A percentile compares a stretch with the other conserved stretches of the same genome.
phyloP scores from a whole-genome alignment of 1,140 invertebrate species.

The Drosophila busckii region DNA sequence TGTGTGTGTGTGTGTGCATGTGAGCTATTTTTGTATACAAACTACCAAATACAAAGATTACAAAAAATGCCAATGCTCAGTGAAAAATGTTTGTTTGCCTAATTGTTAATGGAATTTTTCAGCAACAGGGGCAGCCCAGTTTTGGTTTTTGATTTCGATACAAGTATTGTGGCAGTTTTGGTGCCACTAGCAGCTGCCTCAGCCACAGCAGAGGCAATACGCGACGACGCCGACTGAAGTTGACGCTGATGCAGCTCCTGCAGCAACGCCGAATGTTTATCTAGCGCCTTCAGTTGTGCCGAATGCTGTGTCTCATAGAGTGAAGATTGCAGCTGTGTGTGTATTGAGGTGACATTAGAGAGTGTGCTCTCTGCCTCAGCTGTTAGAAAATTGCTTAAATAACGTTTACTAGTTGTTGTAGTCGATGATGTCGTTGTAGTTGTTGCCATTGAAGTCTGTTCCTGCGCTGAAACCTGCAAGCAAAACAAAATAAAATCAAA shows the following conservation, averaged over 20 bases:
- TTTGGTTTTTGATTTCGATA: slow-evolving; percentile 79
- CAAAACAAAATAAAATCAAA: background rate
- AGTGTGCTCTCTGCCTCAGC: slow-evolving; percentile 76
- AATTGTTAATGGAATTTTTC: slow-evolving; percentile 79
- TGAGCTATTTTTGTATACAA: slow-evolving; percentile 49
- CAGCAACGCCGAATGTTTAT: slow-evolving; percentile 64
- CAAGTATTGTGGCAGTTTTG: slow-evolving; percentile 78
- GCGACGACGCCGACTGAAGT: slow-evolving; percentile 43
- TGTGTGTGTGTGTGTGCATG: background rate
- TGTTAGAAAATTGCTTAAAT: slow-evolving; percentile 69
- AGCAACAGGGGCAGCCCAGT: slow-evolving; percentile 78
- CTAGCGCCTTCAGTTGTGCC: slow-evolving; percentile 58
- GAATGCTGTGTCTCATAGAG: slow-evolving; percentile 66
- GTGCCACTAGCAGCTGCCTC: slow-evolving; percentile 48
- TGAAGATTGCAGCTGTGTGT: slow-evolving; percentile 76
- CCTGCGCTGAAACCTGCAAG: slow-evolving; percentile 67
- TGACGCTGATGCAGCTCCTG: slow-evolving; percentile 73
- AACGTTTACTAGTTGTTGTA: slow-evolving; percentile 66
- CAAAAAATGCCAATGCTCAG: slow-evolving; percentile 51
- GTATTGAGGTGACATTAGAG: slow-evolving; percentile 77
- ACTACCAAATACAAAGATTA: slow-evolving; percentile 70
- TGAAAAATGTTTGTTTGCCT: slow-evolving; percentile 41
- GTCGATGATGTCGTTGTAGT: slow-evolving; percentile 64
- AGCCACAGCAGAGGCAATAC: slow-evolving; percentile 27
- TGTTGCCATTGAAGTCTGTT: slow-evolving; percentile 63